Evolutionary conservation across 2,113 vertebrate genomes (phyloP).

Genomic region (Saguinus imperator): DNA sequence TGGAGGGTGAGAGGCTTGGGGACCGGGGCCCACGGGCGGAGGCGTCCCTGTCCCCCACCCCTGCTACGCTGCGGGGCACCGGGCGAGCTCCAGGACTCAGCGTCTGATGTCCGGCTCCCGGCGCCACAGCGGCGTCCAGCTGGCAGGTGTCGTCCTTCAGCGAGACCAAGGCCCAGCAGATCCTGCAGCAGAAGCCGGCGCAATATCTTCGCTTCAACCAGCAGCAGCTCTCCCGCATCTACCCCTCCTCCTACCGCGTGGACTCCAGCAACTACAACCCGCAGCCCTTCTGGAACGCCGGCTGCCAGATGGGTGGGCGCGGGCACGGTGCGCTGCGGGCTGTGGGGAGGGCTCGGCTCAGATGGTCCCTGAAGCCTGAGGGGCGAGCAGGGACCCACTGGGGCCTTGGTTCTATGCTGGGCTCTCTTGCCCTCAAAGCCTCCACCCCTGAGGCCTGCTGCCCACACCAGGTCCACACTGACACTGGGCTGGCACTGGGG

Average conservation of each 20-base stretch:
- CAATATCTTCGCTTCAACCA: constrained; percentile 96
- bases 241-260: constrained; percentile 96
- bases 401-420: neutral
- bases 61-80: neutral
- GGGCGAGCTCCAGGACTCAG: accelerated
- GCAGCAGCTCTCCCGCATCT: constrained; percentile 95
- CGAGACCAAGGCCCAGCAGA: constrained; percentile 96
- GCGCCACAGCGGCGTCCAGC: constrained; percentile 85
- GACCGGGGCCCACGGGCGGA: neutral
- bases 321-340: accelerated
- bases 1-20: constrained; percentile 86
- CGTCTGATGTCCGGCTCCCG: neutral
- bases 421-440: no score
- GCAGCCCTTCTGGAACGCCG: constrained; percentile 97
- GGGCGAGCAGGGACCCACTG: neutral
- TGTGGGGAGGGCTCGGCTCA: no score
- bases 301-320: constrained; percentile 94
- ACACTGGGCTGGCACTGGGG: neutral
- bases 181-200: constrained; percentile 93
- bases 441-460: no score
- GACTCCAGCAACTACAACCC: constrained; percentile 99
- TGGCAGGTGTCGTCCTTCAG: constrained; percentile 99
- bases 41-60: neutral
- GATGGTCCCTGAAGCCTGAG: neutral
- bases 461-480: neutral